Evolutionary conservation across 1,140 invertebrate genomes (phyloP).

Genomic region (Triops cancriformis): DNA sequence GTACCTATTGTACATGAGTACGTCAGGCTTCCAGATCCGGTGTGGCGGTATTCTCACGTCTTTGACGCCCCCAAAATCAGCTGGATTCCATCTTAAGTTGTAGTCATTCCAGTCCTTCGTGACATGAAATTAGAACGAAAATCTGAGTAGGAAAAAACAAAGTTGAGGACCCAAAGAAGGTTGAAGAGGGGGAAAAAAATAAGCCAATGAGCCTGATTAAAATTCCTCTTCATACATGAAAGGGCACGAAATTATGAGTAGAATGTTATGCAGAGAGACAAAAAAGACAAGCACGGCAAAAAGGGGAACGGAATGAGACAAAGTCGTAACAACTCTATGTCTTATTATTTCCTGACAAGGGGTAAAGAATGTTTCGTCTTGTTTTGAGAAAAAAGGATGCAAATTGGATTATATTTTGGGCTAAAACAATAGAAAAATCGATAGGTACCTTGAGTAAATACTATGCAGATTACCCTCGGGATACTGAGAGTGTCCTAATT

Average conservation of each 20-base stretch:
- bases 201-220: slow-evolving; percentile 18
- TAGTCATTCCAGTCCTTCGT: slow-evolving; percentile 92
- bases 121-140: no score
- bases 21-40: slow-evolving; percentile 95
- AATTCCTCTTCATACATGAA: background rate
- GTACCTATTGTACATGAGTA: slow-evolving; percentile 98
- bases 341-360: background rate
- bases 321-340: background rate
- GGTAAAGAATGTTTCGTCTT: no score
- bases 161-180: slow-evolving; percentile 15
- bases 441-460: background rate
- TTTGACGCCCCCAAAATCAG: slow-evolving; percentile 86
- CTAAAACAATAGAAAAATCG: background rate
- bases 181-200: slow-evolving; percentile 23
- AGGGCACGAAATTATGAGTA: slow-evolving; percentile 17
- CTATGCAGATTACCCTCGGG: background rate
- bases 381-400: no score
- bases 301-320: background rate
- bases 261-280: slow-evolving; percentile 9
- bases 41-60: slow-evolving; percentile 88
- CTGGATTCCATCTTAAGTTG: slow-evolving; percentile 90
- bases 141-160: slow-evolving; percentile 29
- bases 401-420: no score
- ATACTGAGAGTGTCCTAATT: background rate
- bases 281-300: slow-evolving; percentile 18